Evolutionary conservation across 2,797 vertebrate species (phyloP).

Genomic region (Coreius guichenoti): DNA sequence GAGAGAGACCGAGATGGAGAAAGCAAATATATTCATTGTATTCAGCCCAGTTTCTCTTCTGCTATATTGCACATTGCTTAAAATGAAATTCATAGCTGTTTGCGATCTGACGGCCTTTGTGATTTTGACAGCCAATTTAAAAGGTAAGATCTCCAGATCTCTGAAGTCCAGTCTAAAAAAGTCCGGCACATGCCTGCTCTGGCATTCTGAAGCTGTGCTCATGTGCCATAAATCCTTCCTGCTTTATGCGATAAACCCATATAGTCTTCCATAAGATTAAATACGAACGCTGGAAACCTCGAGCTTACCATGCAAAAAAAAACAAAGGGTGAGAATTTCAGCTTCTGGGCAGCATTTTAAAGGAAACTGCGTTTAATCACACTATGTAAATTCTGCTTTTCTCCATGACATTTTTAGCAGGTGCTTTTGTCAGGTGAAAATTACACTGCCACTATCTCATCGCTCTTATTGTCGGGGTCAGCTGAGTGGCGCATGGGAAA

Average conservation of each 20-base stretch:
- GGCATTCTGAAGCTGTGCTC: slow-evolving; percentile 43
- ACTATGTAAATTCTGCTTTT: not conserved
- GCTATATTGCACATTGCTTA: slow-evolving; percentile 57
- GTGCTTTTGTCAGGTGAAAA: slow-evolving; percentile 41
- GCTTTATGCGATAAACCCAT: slow-evolving; percentile 53
- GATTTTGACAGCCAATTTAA: slow-evolving; percentile 65
- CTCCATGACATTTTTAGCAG: not conserved
- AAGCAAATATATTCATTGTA: slow-evolving; percentile 46
- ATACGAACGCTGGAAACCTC: not conserved
- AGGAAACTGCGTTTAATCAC: slow-evolving; percentile 5
- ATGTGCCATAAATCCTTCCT: slow-evolving; percentile 51
- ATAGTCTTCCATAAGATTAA: not conserved
- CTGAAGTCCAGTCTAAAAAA: slow-evolving; percentile 40
- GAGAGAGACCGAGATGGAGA: slow-evolving; percentile 11
- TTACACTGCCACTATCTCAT: slow-evolving; percentile 30
- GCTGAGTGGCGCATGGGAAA: slow-evolving; percentile 27
- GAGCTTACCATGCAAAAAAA: not conserved
- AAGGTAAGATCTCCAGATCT: slow-evolving; percentile 52
- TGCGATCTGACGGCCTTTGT: slow-evolving; percentile 54
- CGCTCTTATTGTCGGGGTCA: slow-evolving; percentile 8
- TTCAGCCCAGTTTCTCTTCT: slow-evolving; percentile 26
- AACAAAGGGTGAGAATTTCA: not conserved
- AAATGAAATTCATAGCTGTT: slow-evolving; percentile 54
- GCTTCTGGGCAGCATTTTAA: not conserved
- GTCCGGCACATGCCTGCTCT: slow-evolving; percentile 48